Percentiles rank a stretch among this genome's conserved stretches.
phyloP scores from a whole-genome alignment of 2,113 vertebrate genomes.

The Chamaetylas fuelleborni region DNA sequence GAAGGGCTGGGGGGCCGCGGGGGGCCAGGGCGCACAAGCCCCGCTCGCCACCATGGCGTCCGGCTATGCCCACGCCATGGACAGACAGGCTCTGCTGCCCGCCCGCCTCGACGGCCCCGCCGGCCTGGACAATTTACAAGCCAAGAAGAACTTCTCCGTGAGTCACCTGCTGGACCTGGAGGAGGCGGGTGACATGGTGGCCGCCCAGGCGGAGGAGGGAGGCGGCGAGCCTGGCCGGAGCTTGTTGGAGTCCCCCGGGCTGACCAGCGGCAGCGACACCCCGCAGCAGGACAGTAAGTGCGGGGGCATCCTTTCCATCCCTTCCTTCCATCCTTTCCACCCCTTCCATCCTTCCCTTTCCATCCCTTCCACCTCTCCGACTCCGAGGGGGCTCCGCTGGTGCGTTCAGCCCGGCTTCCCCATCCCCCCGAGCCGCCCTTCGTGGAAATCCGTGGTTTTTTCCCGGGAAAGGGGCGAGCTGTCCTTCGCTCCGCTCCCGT shows the following conservation, averaged over 20 bases:
- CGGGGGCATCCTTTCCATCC: background rate
- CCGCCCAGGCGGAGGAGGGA: slow-evolving; percentile 86
- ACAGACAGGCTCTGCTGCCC: slow-evolving; percentile 85
- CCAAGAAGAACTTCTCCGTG: slow-evolving; percentile 98
- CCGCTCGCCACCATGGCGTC: slow-evolving; percentile 85
- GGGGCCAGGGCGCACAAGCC: slow-evolving; percentile 43
- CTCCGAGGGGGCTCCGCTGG: background rate
- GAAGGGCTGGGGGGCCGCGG: slow-evolving; percentile 53
- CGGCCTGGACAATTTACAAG: slow-evolving; percentile 92
- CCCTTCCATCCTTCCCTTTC: too few relatives aligned
- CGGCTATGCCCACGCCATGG: slow-evolving; percentile 94
- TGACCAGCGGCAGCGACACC: slow-evolving; percentile 97
- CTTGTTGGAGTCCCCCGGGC: slow-evolving; percentile 93
- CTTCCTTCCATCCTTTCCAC: too few relatives aligned
- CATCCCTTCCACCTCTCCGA: background rate
- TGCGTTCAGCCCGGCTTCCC: background rate
- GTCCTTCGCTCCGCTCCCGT: background rate
- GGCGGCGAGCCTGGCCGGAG: slow-evolving; percentile 88
- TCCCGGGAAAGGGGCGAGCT: background rate
- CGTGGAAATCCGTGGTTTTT: background rate
- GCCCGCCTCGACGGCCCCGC: slow-evolving; percentile 91
- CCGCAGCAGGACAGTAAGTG: slow-evolving; percentile 98
- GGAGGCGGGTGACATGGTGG: slow-evolving; percentile 93
- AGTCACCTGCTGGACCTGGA: slow-evolving; percentile 99
- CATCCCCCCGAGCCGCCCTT: background rate